Base-by-base conservation (phyloP, 2,113 vertebrate genomes). In the Sturnus vulgaris region DNA sequence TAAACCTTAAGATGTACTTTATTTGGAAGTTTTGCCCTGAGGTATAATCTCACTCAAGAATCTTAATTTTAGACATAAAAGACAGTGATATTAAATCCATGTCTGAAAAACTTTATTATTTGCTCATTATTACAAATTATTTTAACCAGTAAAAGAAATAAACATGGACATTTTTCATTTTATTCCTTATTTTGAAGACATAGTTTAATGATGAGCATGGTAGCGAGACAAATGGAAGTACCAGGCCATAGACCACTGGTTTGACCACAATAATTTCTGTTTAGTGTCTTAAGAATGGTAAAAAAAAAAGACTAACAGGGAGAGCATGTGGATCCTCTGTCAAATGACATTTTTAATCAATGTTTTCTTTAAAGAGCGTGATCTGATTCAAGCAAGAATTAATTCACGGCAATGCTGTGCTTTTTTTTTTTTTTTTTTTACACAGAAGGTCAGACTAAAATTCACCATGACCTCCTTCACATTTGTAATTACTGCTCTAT, bases 401-500 rank as follows among this genome's bases (percentile, higher is more conserved):
- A 87, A 87, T 90, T 87, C 40, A 56, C 5, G 10, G 69, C 85
- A 85, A 60, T 22, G 47, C 75, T 89, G 65, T 44, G 65, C 37
- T 82, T 75, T 83, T 68, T 81, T 30, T 50, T 80, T 78, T 75
- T 50, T 80, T 78, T 75, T 40, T 40, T 80, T 64, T 10, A 50
- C 22, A 75, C 1, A 3, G 80, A 83, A 93, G 84, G 84, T 89
- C 90, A 91, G 69, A 57, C 35, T 83, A 35, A 93, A 93, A 80
- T 78, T 93, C 91, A 75, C 77, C 9, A 14, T 66, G 77, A 91
- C 84, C 92, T 92, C 69, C 87, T 83, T 56, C 77, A 71, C 40
- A 23, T 94, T 66, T 39, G n/a, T 81, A 96, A 92, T 96, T 92
- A 84, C 55, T 89, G 30, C 60, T 66, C 81, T 91, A 73, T 88